A percentile compares a stretch with the other conserved stretches of the same genome.
Conservation (phyloP, 1,140 invertebrate species). For the Nasonia giraulti region DNA sequence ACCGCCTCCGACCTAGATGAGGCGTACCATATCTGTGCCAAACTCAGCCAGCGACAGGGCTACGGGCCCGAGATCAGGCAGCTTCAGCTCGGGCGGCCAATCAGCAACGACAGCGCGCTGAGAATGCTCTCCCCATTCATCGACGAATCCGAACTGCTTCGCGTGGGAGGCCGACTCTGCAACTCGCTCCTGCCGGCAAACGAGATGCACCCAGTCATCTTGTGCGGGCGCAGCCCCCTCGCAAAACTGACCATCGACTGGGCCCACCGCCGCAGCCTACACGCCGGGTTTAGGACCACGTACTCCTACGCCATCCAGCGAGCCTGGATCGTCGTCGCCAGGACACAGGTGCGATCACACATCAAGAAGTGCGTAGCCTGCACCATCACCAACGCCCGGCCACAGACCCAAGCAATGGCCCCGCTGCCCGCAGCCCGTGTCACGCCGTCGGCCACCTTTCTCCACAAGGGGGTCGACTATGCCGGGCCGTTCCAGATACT, state of each 20-base stretch:
- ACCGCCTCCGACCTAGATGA: too few relatives aligned
- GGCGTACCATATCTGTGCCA: too few relatives aligned
- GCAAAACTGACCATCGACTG: neutral
- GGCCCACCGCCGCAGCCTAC: neutral
- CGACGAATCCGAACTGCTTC: too few relatives aligned
- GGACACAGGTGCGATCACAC: too few relatives aligned
- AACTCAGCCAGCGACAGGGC: too few relatives aligned
- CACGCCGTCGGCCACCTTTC: slow-evolving; percentile 59
- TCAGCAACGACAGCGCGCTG: too few relatives aligned
- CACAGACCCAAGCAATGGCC: slow-evolving; percentile 59
- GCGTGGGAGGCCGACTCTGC: too few relatives aligned
- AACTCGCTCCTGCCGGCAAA: neutral
- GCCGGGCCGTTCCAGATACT: slow-evolving; percentile 63
- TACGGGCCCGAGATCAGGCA: too few relatives aligned
- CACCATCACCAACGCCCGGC: neutral
- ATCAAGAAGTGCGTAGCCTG: neutral
- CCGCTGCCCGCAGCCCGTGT: slow-evolving; percentile 56
- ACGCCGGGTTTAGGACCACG: neutral
- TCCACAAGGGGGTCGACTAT: slow-evolving; percentile 66
- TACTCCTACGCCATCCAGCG: neutral
- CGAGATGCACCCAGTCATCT: neutral
- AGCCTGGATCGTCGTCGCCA: slow-evolving; percentile 9
- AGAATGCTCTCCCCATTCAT: too few relatives aligned
- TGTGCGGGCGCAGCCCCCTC: neutral
- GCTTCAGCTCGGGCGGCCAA: too few relatives aligned